A percentile compares a stretch with the other conserved stretches of the same genome.
Conservation (phyloP, 2,888 invertebrate genomes). For the Lasioglossum figueresi region DNA sequence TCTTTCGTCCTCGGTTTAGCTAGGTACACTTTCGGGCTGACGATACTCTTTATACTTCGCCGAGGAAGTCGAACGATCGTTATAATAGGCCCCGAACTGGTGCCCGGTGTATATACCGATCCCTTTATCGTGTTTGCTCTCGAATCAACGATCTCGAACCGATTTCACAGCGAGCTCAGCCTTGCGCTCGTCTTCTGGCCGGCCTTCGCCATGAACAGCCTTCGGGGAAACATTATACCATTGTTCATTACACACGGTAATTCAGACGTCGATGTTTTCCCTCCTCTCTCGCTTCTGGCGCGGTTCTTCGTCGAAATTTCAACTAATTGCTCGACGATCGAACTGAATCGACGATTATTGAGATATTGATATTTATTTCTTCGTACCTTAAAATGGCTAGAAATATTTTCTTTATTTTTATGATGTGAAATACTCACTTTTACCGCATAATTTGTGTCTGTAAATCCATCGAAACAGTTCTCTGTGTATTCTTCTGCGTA, state of each 20-base stretch:
- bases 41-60: constrained; percentile 16
- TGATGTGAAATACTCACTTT: too few relatives aligned
- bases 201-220: background rate
- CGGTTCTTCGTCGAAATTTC: background rate
- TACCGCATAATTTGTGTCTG: background rate
- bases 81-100: background rate
- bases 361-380: too few relatives aligned
- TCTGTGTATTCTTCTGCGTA: background rate
- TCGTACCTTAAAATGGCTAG: too few relatives aligned
- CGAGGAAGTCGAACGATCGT: background rate
- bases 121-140: constrained; percentile 12
- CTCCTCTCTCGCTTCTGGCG: background rate
- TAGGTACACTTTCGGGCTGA: constrained; percentile 24
- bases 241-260: background rate
- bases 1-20: constrained; percentile 42
- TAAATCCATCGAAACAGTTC: background rate
- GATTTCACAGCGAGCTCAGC: background rate
- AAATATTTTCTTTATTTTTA: too few relatives aligned
- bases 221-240: background rate
- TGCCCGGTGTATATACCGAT: background rate
- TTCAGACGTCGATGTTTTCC: background rate
- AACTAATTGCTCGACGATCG: background rate
- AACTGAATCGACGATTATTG: background rate
- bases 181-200: background rate
- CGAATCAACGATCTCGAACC: constrained; percentile 5